A percentile compares a stretch with the other conserved stretches of the same genome.
These are phyloP conservation scores for Microtus oregoni DNA, from an alignment of 2,113 vertebrate genomes.

Conservation along the genomic window DNA sequence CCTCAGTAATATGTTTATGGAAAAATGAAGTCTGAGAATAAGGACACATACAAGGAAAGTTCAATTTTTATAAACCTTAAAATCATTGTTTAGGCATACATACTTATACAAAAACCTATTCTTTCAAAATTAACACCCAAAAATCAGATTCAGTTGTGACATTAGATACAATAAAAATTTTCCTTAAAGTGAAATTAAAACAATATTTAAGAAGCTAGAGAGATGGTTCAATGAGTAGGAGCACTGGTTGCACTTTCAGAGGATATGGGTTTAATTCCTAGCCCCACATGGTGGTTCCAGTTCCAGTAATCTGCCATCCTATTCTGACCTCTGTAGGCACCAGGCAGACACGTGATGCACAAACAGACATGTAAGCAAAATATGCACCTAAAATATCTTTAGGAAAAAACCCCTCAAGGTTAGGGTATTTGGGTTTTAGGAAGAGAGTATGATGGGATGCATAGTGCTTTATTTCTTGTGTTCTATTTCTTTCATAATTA, in stretches of 20 bases:
- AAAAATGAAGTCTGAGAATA: constrained; percentile 6
- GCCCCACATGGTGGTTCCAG: neutral
- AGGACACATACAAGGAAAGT: neutral
- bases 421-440: neutral
- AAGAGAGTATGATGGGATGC: neutral
- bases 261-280: neutral
- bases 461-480: neutral
- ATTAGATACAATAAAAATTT: neutral
- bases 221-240: neutral
- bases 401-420: neutral
- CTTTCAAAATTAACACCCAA: neutral
- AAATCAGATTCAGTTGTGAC: neutral
- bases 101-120: neutral
- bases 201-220: neutral
- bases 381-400: neutral
- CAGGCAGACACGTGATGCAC: neutral
- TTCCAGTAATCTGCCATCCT: neutral
- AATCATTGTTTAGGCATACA: constrained; percentile 10
- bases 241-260: neutral
- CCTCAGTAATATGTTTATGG: neutral
- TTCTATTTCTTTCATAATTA: neutral
- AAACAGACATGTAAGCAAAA: neutral
- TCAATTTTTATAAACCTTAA: constrained; percentile 11
- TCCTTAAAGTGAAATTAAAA: neutral
- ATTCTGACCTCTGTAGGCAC: neutral